A percentile compares a stretch with the other conserved stretches of the same genome.
These are phyloP conservation scores for Tetramorium parvispinum DNA, from an alignment of 1,140 invertebrate species.

Conservation along the genomic window DNA sequence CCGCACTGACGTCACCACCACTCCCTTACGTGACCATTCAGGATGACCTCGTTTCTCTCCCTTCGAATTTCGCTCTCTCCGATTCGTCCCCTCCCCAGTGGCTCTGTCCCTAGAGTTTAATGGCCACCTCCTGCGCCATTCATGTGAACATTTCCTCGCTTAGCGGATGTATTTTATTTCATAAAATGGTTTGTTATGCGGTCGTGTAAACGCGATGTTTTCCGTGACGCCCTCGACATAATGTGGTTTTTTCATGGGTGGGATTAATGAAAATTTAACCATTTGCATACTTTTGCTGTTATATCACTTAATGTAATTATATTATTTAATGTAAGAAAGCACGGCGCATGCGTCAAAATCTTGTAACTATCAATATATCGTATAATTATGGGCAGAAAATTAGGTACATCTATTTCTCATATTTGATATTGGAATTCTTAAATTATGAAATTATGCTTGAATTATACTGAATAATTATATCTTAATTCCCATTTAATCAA, in stretches of 20 bases:
- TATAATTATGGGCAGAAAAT: background rate
- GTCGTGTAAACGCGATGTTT: conserved; percentile 24
- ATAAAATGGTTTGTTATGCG: conserved; percentile 30
- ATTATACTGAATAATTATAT: background rate
- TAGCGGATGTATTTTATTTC: conserved; percentile 54
- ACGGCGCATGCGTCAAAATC: background rate
- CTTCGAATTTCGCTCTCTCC: conserved; percentile 43
- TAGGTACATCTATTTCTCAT: background rate
- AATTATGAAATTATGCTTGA: background rate
- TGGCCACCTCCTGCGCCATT: conserved; percentile 81
- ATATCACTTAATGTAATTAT: background rate
- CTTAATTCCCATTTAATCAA: background rate
- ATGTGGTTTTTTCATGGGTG: background rate
- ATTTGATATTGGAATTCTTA: background rate
- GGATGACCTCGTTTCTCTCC: conserved; percentile 72
- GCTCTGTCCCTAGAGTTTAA: conserved; percentile 76
- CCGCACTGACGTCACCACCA: conserved; percentile 72
- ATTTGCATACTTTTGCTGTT: background rate
- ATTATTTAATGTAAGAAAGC: background rate
- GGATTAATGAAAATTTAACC: background rate
- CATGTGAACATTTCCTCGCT: conserved; percentile 78
- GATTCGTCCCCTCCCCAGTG: background rate
- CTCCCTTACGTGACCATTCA: conserved; percentile 76
- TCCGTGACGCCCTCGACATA: background rate
- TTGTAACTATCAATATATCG: background rate